These are phyloP conservation scores for Oligia strigilis DNA, from an alignment of 2,888 invertebrate genomes.

Conservation along the genomic window DNA sequence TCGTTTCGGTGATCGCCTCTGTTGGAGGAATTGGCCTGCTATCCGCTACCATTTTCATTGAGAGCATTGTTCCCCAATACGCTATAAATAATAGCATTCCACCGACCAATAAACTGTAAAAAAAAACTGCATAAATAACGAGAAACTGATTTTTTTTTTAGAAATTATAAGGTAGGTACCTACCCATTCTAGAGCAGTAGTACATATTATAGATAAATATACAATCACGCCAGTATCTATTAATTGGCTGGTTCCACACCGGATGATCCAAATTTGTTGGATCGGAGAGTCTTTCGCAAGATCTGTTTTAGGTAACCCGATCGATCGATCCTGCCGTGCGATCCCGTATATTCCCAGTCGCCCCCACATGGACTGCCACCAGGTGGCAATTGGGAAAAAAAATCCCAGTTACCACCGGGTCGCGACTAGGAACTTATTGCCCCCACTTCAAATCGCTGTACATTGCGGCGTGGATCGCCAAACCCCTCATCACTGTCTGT, in stretches of 20 bases:
- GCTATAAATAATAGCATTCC: slow-evolving; percentile 39
- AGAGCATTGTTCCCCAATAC: slow-evolving; percentile 33
- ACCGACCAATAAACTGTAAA: slow-evolving; percentile 43
- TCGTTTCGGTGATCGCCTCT: accelerated
- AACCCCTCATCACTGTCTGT: no score
- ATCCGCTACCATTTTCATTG: not conserved
- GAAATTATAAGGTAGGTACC: not conserved
- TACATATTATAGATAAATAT: not conserved
- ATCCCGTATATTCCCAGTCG: no score
- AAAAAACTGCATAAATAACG: not conserved
- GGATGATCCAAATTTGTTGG: not conserved
- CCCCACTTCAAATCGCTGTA: no score
- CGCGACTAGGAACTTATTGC: slow-evolving; percentile 27
- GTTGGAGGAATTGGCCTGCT: accelerated
- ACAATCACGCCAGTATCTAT: no score
- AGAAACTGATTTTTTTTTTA: not conserved
- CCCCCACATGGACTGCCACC: no score
- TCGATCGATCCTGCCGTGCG: not conserved
- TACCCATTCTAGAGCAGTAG: not conserved
- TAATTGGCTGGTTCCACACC: not conserved
- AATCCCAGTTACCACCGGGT: no score
- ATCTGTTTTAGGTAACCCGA: not conserved
- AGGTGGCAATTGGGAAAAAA: no score
- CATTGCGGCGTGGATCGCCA: no score
- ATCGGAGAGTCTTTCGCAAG: not conserved